Conservation (phyloP, 1,140 invertebrate species). For the Aradophagus sp. region DNA sequence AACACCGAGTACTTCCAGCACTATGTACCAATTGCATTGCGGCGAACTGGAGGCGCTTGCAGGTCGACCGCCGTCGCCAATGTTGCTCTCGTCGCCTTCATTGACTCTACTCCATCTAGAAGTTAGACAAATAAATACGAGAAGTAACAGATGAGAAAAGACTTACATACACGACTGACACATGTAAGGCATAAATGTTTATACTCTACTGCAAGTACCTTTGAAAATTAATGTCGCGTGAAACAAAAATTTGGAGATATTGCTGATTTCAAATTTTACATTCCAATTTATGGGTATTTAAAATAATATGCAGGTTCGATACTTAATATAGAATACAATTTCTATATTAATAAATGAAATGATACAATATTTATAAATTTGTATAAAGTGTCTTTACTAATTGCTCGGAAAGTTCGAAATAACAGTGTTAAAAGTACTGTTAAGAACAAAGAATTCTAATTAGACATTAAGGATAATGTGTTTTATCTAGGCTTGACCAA, state of each 20-base stretch:
- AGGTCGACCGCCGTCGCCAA: constrained; percentile 60
- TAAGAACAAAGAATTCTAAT: too few relatives aligned
- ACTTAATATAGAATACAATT: constrained; percentile 43
- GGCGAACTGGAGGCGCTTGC: constrained; percentile 67
- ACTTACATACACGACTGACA: constrained; percentile 43
- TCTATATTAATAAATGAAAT: constrained; percentile 26
- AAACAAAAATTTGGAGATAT: constrained; percentile 8
- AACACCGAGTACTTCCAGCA: constrained; percentile 69
- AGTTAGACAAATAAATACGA: constrained; percentile 32
- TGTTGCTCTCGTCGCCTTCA: constrained; percentile 59
- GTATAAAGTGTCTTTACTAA: constrained; percentile 17
- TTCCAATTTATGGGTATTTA: constrained; percentile 15
- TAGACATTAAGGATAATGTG: too few relatives aligned
- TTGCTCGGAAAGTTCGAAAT: constrained; percentile 26
- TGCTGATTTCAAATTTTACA: constrained; percentile 14
- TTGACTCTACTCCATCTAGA: constrained; percentile 65
- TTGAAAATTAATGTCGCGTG: constrained; percentile 8
- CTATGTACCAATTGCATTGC: constrained; percentile 69
- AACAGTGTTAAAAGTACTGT: too few relatives aligned
- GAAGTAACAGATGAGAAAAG: constrained; percentile 48
- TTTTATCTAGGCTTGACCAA: too few relatives aligned
- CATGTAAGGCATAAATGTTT: constrained; percentile 17
- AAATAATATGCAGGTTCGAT: constrained; percentile 46
- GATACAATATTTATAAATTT: constrained; percentile 23
- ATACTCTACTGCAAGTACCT: constrained; percentile 43